Conservation (phyloP, 2,113 vertebrate species). For the rabbit (Oryctolagus cuniculus) region mOryCun1.1 NC_091435.1:5206501-5207000, state of each 20-base stretch:
- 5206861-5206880: not conserved
- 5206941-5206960: not conserved
- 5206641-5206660: not conserved
- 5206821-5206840: not conserved
- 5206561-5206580: slow-evolving; percentile 5
- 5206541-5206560: not conserved
- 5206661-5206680: fast-evolving
- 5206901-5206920: too few species aligned
- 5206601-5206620: not conserved
- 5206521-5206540: not conserved
- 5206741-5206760: fast-evolving
- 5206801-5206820: not conserved
- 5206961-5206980: not conserved
- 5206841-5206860: too few species aligned
- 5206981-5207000: not conserved
- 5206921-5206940: not conserved
- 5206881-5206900: not conserved
- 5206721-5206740: not conserved
- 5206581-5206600: not conserved
- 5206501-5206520: not conserved
- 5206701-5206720: fast-evolving
- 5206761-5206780: fast-evolving
- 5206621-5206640: not conserved
- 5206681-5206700: not conserved
- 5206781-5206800: not conserved